Evolutionary conservation across 2,113 vertebrate species (phyloP).

Genomic region (Scartelaos histophorus): DNA sequence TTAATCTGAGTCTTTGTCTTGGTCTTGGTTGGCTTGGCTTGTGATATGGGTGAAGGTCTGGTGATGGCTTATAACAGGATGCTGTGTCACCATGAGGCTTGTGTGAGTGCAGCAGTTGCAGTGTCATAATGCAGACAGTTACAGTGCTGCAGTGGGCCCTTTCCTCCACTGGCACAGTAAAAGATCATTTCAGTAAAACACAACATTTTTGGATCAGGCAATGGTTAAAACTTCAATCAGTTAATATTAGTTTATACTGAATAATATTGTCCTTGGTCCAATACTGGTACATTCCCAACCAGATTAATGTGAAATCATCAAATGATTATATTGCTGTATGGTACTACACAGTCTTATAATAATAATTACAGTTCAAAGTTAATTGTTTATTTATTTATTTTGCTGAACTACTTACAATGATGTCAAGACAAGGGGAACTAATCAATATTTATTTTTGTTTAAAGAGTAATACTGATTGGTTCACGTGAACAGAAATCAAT

Average conservation of each 20-base stretch:
- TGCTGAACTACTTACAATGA: slow-evolving; percentile 19
- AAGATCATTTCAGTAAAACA: slow-evolving; percentile 1
- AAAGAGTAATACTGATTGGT: slow-evolving; percentile 42
- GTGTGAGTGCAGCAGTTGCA: background rate
- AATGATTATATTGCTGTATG: too few species aligned
- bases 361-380: too few species aligned
- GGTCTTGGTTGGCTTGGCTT: background rate
- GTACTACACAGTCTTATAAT: too few species aligned
- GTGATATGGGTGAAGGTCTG: background rate
- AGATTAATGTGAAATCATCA: background rate
- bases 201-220: too few species aligned
- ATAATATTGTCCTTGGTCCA: background rate
- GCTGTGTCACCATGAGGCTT: slow-evolving; percentile 3
- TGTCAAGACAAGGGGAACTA: slow-evolving; percentile 23
- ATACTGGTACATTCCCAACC: background rate
- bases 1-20: background rate
- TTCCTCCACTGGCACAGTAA: slow-evolving; percentile 34
- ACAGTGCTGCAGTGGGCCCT: slow-evolving; percentile 37
- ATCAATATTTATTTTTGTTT: slow-evolving; percentile 54
- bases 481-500: slow-evolving; percentile 47
- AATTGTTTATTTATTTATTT: too few species aligned
- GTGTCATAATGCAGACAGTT: slow-evolving; percentile 51
- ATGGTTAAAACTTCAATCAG: background rate
- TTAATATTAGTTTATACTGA: too few species aligned
- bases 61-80: background rate